Evolutionary conservation across 1,140 invertebrate species (phyloP), one percentile per base, ranked within the genome.

Genomic region (Armadillidium nasatum): DNA sequence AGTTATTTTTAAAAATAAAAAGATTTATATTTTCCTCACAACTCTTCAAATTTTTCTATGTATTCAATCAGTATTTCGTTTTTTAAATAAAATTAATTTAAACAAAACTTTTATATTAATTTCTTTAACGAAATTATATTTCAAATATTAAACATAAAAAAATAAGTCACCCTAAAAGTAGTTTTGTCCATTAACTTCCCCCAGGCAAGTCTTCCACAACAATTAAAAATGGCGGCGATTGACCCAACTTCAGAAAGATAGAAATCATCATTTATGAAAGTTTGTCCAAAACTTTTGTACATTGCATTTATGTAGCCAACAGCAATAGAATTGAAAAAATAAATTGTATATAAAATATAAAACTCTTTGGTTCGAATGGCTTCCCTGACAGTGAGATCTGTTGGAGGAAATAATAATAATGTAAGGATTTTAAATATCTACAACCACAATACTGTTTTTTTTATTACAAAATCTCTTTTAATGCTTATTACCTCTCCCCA

Each of bases 281-380:
- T 84, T 75, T 86, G 86, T 10, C 87, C 87, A 82, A 84, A 87
- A 3, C 86, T 86, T 82, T 87, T 87, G 79, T 86, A 87, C 80
- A 87, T 82, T 15, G 85, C 82, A 67, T 84, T 85, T 54, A 86
- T 83, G 75, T 85, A 85, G 67, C 82, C 81, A n/a, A 85, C 82
- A 54, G 83, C 84, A 72, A 84, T 83, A 10, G 83, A 83, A 80
- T 85, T 86, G 46, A 85, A 83, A 13, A 85, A 78, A 72, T 85
- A 85, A 19, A 85, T 85, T 43, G 84, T 79, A 84, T 84, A 86
- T 44, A 86, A 77, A 22, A 82, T 80, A 69, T 83, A 84, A 69
- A 86, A 86, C 11, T 72, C 68, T 21, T 75, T 79, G 7, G 73
- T 77, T 70, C 78, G 78, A 0, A 85, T 43, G 10, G 83, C 76